Evolutionary conservation across 2,888 invertebrate species (phyloP).

Genomic region (Rosalia funebris): DNA sequence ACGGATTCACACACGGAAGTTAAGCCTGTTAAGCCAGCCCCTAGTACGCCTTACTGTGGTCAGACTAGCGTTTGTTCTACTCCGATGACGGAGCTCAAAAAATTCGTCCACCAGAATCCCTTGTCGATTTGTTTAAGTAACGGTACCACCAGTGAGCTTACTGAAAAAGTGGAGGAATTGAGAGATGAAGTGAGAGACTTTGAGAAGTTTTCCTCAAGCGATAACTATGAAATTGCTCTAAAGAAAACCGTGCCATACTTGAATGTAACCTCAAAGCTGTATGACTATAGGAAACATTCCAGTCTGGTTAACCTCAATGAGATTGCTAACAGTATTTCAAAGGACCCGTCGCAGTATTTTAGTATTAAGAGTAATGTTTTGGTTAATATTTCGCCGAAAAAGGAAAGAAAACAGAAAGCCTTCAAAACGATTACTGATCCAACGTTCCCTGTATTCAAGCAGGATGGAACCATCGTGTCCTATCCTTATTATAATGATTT

Average conservation of each 20-base stretch:
- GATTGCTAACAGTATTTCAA: conserved; percentile 64
- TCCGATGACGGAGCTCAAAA: conserved; percentile 76
- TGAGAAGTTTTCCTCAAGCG: background rate
- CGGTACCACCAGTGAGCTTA: conserved; percentile 50
- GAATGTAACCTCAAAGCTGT: conserved; percentile 42
- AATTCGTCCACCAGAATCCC: conserved; percentile 77
- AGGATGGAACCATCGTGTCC: conserved; percentile 79
- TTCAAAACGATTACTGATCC: conserved; percentile 81
- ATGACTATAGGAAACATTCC: conserved; percentile 59
- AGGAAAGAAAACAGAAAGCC: conserved; percentile 35
- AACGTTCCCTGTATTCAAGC: conserved; percentile 78
- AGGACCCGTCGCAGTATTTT: conserved; percentile 36
- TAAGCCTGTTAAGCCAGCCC: conserved; percentile 29
- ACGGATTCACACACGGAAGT: conserved; percentile 48
- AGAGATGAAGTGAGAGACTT: background rate
- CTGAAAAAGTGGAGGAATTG: conserved; percentile 15
- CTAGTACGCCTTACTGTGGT: conserved; percentile 67
- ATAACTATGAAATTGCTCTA: conserved; percentile 2
- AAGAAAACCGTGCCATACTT: conserved; percentile 34
- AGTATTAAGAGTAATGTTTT: conserved; percentile 63
- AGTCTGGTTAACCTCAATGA: conserved; percentile 75
- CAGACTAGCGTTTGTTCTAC: conserved; percentile 83
- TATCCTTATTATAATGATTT: conserved; percentile 26
- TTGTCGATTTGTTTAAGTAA: conserved; percentile 79
- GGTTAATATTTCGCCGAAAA: conserved; percentile 64